Base-by-base conservation (phyloP, 2,113 vertebrate species). In the Corydoras maculifer region DNA sequence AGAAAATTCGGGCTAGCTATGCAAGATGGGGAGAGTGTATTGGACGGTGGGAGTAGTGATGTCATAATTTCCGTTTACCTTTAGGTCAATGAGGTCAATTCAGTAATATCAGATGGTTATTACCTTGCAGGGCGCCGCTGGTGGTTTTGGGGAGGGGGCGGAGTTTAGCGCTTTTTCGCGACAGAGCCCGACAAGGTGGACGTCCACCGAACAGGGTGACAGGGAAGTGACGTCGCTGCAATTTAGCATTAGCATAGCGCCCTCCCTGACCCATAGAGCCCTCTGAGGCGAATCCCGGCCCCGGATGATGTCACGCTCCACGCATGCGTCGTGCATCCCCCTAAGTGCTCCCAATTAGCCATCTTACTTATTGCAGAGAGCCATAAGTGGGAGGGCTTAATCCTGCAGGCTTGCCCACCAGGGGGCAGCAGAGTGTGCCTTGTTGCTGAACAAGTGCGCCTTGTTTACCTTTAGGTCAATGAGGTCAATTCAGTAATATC, bases 211-310 rank as follows among this genome's bases (percentile, higher is more conserved):
- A 12, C 57, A 57, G 57, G 15, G 70, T 82, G 82, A 87, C 57
- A 70, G 57, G 89, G 89, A 89, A 86, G 78, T 90, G 88, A 90
- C 88, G 87, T 88, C 31, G 5, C 0, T 1, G 0, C 8, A 11
- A 35, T 35, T 73, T n/a, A n/a, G n/a, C 4, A 88, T 90, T 89
- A 87, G 82, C 88, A 90, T 90, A 83, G 49, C 29, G 73, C 51
- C 68, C 67, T 75, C 71, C 32, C 69, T 81, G 81, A 82, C 89
- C 89, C 89, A 90, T 89, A 80, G 62, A 43, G 9, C 61, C 30
- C 14, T 73, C 32, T 14, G 58, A 8, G 5, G 4, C 10, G 2
- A 43, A 6, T 7, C 61, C 11, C 29, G 35, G 25, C 18, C 31
- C 6, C 25, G 35, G 64, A 9, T 32, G 54, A 43, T 2, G 4